These are phyloP conservation scores for Drosophila paranaensis DNA, from an alignment of 2,888 invertebrate genomes.

Conservation along the genomic window DNA sequence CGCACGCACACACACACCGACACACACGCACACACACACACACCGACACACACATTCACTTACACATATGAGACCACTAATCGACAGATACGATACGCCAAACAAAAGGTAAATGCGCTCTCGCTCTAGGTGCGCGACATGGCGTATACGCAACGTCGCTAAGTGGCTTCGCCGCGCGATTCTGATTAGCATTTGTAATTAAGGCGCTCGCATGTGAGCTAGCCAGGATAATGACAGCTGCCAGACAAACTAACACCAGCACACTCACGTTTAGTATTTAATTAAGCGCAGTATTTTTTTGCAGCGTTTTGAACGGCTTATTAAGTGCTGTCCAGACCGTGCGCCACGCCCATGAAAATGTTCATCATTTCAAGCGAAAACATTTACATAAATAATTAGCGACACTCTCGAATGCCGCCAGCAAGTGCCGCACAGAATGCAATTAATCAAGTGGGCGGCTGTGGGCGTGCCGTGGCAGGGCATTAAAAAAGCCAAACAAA, in stretches of 20 bases:
- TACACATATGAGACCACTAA: constrained; percentile 28
- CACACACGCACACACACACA: constrained; percentile 8
- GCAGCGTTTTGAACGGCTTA: constrained; percentile 25
- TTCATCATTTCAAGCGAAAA: constrained; percentile 68
- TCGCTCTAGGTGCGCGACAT: constrained; percentile 56
- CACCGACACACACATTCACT: background rate
- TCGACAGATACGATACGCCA: constrained; percentile 28
- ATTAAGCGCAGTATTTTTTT: constrained; percentile 21
- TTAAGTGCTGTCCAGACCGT: constrained; percentile 57
- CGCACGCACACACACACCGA: constrained; percentile 10
- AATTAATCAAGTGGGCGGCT: constrained; percentile 68
- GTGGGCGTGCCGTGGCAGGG: background rate
- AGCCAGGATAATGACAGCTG: constrained; percentile 72
- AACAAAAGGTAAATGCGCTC: constrained; percentile 39
- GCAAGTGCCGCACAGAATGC: constrained; percentile 65
- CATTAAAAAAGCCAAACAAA: constrained; percentile 43
- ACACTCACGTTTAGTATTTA: constrained; percentile 12
- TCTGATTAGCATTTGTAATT: constrained; percentile 82
- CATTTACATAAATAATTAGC: constrained; percentile 82
- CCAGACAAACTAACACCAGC: constrained; percentile 50
- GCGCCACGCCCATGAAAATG: constrained; percentile 33
- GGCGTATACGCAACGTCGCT: constrained; percentile 66
- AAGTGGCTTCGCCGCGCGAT: constrained; percentile 58
- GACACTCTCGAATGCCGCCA: constrained; percentile 35
- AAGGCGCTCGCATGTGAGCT: constrained; percentile 64